Evolutionary conservation across 2,797 vertebrate species (phyloP), one percentile per base, ranked within the genome.

Genomic region (Anguilla megastoma): DNA sequence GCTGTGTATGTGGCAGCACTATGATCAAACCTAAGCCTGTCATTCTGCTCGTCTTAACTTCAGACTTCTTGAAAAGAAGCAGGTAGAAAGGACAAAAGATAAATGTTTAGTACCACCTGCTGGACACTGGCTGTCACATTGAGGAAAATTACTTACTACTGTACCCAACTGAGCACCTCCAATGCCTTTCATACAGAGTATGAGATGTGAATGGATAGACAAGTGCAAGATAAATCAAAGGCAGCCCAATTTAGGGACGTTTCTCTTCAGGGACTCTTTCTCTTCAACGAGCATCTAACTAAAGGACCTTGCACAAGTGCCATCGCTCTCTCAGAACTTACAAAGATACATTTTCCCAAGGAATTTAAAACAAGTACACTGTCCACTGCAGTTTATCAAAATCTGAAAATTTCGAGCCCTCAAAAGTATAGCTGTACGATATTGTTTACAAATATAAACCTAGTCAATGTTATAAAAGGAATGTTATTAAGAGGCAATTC

Each of bases 61-160:
- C 82, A 89, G 88, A 87, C 63, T 30, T 41, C 16, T 76, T 30
- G 69, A 60, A 58, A 52, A 7, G 87, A 52, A 74, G 84, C 69
- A 85, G 82, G 80, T 58, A 69, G 87, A 88, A 12, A 71, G 88
- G 88, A 86, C 71, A 87, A 94, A 93, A 93, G 92, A 92, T 93
- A 93, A 94, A 94, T 92, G 92, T 94, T 91, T 94, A 92, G 94
- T 95, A 95, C 94, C 94, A 93, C 93, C 93, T 95, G 94, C 94
- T 95, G 95, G 94, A 94, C 92, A 93, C 85, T 91, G 86, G 87
- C 90, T 92, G 93, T 90, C 91, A 92, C 88, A 89, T 90, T 90
- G 86, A 90, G 91, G 89, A 89, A 90, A 89, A 90, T 87, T 56
- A 60, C 84, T 63, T 54, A 12, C 54, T 56, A 79, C 80, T 87